These are phyloP conservation scores for Xenopus petersii DNA, from an alignment of 2,797 vertebrate genomes.

Conservation along the genomic window DNA sequence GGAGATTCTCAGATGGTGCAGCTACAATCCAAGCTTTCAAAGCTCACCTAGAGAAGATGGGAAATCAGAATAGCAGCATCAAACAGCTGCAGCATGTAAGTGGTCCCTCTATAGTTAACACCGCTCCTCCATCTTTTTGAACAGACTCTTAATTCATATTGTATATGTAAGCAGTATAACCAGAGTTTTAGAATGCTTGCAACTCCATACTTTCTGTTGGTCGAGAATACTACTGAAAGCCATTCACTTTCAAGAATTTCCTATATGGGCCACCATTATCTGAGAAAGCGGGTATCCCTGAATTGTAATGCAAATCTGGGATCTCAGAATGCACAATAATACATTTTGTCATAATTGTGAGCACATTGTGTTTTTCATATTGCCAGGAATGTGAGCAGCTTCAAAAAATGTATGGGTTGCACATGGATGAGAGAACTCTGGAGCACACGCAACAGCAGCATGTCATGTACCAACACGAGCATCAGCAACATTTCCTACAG, in stretches of 20 bases:
- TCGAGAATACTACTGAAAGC: no score
- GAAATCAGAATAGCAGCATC: conserved; percentile 89
- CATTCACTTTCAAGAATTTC: no score
- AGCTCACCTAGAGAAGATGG: conserved; percentile 87
- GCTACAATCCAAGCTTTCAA: conserved; percentile 97
- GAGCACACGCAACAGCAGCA: conserved; percentile 98
- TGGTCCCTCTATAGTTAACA: no score
- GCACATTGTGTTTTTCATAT: background rate
- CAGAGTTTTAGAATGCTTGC: no score
- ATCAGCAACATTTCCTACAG: conserved; percentile 83
- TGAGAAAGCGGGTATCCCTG: no score
- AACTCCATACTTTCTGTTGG: no score
- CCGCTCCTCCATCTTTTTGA: background rate
- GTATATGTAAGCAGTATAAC: no score
- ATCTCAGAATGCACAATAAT: no score
- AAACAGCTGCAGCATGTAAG: conserved; percentile 93
- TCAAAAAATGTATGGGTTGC: conserved; percentile 91
- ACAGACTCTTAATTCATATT: background rate
- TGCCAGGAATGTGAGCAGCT: conserved; percentile 94
- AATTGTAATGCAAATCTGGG: no score
- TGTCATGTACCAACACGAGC: conserved; percentile 93
- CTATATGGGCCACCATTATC: no score
- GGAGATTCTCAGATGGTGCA: conserved; percentile 94
- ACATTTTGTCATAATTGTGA: no score
- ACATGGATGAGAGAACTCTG: conserved; percentile 84